Conservation (phyloP, 2,888 invertebrate species). For the Pardosa pseudoannulata region DNA sequence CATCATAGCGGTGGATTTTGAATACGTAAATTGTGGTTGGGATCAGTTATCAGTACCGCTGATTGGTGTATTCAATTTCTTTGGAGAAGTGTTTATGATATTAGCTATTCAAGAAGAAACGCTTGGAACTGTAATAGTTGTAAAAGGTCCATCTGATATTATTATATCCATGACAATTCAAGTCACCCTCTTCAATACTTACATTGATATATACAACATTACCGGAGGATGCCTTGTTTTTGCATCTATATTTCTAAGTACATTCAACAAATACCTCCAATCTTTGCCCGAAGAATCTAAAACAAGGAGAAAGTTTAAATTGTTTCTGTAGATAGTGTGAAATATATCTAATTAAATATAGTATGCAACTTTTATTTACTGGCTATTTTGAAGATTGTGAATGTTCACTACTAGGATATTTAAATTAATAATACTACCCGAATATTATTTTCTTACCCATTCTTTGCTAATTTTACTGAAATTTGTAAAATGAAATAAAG, state of each 20-base stretch:
- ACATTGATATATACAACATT: conserved; percentile 88
- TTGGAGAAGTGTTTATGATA: conserved; percentile 82
- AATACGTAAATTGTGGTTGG: conserved; percentile 88
- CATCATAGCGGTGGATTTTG: conserved; percentile 84
- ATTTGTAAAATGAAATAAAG: no score
- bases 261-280: conserved; percentile 89
- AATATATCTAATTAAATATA: no score
- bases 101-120: conserved; percentile 92
- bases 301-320: conserved; percentile 23
- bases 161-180: conserved; percentile 95
- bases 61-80: conserved; percentile 74
- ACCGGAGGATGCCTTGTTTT: conserved; percentile 90
- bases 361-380: no score
- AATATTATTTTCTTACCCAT: no score
- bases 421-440: no score
- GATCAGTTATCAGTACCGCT: conserved; percentile 87
- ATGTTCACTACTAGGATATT: no score
- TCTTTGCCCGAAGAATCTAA: conserved; percentile 82
- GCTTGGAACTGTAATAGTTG: conserved; percentile 94
- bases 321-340: no score
- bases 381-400: no score
- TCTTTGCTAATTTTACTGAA: no score
- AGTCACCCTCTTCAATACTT: conserved; percentile 89
- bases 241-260: conserved; percentile 89
- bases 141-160: conserved; percentile 88